Evolutionary conservation across 2,888 invertebrate species (phyloP), one percentile per base, ranked within the genome.

Genomic region (Ormyrus rosae): DNA sequence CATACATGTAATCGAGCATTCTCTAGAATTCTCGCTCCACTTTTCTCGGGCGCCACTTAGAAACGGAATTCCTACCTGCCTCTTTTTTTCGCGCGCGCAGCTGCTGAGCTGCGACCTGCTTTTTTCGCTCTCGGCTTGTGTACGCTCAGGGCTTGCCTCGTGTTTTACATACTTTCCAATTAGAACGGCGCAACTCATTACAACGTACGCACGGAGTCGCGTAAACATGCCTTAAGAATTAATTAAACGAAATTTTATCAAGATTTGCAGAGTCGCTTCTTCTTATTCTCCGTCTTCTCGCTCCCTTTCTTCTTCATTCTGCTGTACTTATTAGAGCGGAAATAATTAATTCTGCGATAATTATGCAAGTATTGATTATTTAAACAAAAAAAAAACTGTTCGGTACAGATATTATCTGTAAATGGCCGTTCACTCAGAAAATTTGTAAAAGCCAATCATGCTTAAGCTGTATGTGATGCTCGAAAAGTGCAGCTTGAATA

Each of bases 201-300:
- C 61, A 74, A 61, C 48, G 69, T 60, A 60, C 55, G 45, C n/a
- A 48, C 53, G 61, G 45, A 53, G 58, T 34, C 8, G 60, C 69
- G 81, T 81, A 78, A 81, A 77, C 69, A 81, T 69, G 81, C 78
- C 81, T 73, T 50, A 34, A 60, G 55, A 63, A 77, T 77, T 81
- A 73, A 81, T 81, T 77, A 77, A 81, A 77, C 68, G 73, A 58
- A 60, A 81, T 81, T 81, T 77, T 69, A 69, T 69, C 68, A 75
- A 67, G 70, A 74, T 75, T 80, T 75, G 69, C 73, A 51, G n/a
- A 11, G 4, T 46, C 19, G 5, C 45, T 19, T 45, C 2, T 46
- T 19, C 10, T 55, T 68, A 45, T 53, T 53, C 34, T 68, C 13
- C 53, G 10, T 34, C 34, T 8, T 53, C n/a, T 6, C 64, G 46